These are phyloP conservation scores for Sebastes reedi DNA, from an alignment of 2,797 vertebrate genomes.

Conservation along the genomic window DNA sequence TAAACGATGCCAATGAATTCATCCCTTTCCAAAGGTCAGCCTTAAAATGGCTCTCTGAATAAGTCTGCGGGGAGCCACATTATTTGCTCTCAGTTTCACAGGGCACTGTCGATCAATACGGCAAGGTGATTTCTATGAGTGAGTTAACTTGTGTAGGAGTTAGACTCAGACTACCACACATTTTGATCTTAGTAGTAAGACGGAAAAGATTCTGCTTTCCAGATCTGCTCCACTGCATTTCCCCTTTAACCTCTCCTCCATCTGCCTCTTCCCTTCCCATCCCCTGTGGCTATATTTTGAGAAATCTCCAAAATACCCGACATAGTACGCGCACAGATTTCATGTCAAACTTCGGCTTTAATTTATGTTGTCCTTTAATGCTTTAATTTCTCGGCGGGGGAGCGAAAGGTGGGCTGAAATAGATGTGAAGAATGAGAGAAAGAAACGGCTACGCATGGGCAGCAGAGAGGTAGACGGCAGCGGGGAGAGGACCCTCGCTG, in stretches of 20 bases:
- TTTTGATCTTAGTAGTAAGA: constrained; percentile 11
- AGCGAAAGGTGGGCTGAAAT: not conserved
- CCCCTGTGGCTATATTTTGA: constrained; percentile 10
- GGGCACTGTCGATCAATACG: constrained; percentile 40
- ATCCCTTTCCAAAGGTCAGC: constrained; percentile 55
- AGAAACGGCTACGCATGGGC: constrained; percentile 23
- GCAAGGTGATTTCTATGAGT: not conserved
- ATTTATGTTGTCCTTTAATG: constrained; percentile 1
- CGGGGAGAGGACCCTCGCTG: constrained; percentile 26
- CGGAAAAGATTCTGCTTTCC: not conserved
- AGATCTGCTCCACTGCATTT: not conserved
- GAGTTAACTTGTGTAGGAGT: constrained; percentile 2
- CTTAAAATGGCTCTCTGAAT: constrained; percentile 40
- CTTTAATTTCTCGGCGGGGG: constrained; percentile 5
- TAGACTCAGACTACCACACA: not conserved
- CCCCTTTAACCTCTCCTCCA: constrained; percentile 45
- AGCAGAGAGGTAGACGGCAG: constrained; percentile 33
- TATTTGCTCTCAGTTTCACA: constrained; percentile 27
- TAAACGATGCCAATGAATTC: constrained; percentile 54
- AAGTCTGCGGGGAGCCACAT: constrained; percentile 29
- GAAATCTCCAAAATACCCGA: constrained; percentile 1
- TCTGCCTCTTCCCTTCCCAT: constrained; percentile 26
- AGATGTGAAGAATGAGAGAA: constrained; percentile 39
- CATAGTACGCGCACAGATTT: not conserved
- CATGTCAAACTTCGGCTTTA: not conserved